Evolutionary conservation across 2,888 invertebrate genomes (phyloP), one percentile per base, ranked within the genome.

Genomic region (Pachliopta kotzebuea): DNA sequence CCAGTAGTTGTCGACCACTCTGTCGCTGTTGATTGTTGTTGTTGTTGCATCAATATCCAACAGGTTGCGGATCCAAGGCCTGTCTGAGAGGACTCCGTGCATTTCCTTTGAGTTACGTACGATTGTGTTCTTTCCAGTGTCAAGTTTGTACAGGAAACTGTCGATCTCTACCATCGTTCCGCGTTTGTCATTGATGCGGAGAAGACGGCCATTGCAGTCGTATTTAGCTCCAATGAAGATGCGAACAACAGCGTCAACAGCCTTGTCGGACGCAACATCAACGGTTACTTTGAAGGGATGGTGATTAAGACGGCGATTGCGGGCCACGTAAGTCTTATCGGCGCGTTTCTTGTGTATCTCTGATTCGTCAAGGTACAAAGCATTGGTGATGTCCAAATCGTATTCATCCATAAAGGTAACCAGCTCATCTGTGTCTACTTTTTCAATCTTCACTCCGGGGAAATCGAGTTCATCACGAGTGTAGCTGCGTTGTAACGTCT

Each of bases 221-320:
- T 91, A 94, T 83, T 95, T 95, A 50, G 96, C 96, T 74, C 95
- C 95, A 69, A 95, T 82, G 92, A 93, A 95, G 20, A 94, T 84
- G 65, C 95, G 94, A 18, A 96, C 93, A 17, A 95, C 93, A 57
- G 93, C 93, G 71, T 93, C 93, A 42, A 88, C 86, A 7, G 90
- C 81, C 74, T 93, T 92, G 68, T 93, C 93, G 54, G 94, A 93
- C 26, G 84, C 79, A 37, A 95, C 91, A 56, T 90, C 89, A 67
- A 94, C 80, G 70, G 90, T 90, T 65, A 93, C 90, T 76, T 92
- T 92, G 92, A 94, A 95, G 57, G 93, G 93, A 54, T 94, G 92
- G 86, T 95, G 93, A 84, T 94, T 94, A 45, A 95, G 92, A 64
- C 94, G 94, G 65, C 88, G 89, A 84, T 93, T 93, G 72, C 93